Evolutionary conservation across 2,888 invertebrate genomes (phyloP).

Genomic region (Aphidoletes aphidimyza): DNA sequence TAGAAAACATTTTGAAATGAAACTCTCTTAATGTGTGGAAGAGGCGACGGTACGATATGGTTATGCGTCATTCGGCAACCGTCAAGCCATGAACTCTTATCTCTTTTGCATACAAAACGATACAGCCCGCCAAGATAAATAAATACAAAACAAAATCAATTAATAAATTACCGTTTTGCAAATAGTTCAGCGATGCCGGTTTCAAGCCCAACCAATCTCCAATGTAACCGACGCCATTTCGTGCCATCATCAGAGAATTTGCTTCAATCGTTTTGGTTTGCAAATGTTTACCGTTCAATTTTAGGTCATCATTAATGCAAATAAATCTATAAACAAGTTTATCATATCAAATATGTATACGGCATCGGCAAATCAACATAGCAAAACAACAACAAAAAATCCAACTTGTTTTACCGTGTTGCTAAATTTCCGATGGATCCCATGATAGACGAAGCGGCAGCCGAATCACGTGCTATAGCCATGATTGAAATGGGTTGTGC

Average conservation of each 20-base stretch:
- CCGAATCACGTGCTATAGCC: constrained; percentile 62
- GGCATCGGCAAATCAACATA: background rate
- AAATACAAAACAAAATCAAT: no score
- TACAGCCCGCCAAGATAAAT: no score
- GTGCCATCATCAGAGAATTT: constrained; percentile 64
- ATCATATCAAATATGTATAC: background rate
- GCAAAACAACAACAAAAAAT: background rate
- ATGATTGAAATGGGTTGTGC: constrained; percentile 62
- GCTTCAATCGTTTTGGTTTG: constrained; percentile 62
- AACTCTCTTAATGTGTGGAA: background rate
- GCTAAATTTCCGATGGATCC: constrained; percentile 62
- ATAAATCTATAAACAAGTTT: constrained; percentile 56
- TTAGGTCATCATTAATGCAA: constrained; percentile 59
- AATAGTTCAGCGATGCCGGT: constrained; percentile 58
- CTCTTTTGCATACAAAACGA: no score
- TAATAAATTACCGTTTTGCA: constrained; percentile 26
- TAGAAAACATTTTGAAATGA: constrained; percentile 58
- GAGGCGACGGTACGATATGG: no score
- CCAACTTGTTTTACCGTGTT: constrained; percentile 59
- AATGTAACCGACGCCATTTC: constrained; percentile 64
- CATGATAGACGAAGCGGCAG: constrained; percentile 62
- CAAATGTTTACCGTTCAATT: constrained; percentile 54
- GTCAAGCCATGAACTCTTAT: no score
- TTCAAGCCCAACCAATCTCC: constrained; percentile 65
- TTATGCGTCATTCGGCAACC: background rate